These are phyloP conservation scores for Brachionus koreanus DNA, from an alignment of 1,140 invertebrate genomes.

Conservation along the genomic window DNA sequence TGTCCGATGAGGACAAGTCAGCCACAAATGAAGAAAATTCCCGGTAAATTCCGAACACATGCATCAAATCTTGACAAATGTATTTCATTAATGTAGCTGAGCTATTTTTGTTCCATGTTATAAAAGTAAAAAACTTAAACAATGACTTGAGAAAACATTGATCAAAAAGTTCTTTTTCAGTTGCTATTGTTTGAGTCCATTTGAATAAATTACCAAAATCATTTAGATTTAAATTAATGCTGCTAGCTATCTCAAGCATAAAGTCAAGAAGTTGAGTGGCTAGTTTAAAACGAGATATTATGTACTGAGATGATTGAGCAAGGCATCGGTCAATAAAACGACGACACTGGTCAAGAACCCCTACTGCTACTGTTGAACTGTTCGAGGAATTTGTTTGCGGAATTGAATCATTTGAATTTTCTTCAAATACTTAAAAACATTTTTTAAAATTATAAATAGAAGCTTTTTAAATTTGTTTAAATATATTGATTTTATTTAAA, in stretches of 20 bases:
- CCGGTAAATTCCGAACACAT: not conserved
- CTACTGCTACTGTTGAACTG: constrained; percentile 24
- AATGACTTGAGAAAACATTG: not conserved
- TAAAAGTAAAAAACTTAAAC: constrained; percentile 43
- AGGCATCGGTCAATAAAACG: constrained; percentile 14
- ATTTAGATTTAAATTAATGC: not conserved
- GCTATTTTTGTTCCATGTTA: constrained; percentile 44
- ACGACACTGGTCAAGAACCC: constrained; percentile 18
- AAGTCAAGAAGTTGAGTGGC: not conserved
- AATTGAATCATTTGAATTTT: constrained; percentile 10
- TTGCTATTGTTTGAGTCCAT: constrained; percentile 9
- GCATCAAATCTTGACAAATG: constrained; percentile 34
- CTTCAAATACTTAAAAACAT: constrained; percentile 14
- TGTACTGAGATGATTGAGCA: not conserved
- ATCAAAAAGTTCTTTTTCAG: constrained; percentile 14
- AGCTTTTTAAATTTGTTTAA: too few relatives aligned
- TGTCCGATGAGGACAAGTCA: not conserved
- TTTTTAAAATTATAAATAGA: not conserved
- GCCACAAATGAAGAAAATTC: constrained; percentile 10
- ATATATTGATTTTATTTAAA: too few relatives aligned
- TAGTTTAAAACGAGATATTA: not conserved
- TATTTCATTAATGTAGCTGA: constrained; percentile 41
- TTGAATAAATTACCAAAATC: constrained; percentile 40
- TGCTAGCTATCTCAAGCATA: constrained; percentile 18
- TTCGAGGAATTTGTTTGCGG: constrained; percentile 24